These are phyloP conservation scores for Pelodiscus sinensis DNA, from an alignment of 2,113 vertebrate genomes.

Conservation along the genomic window DNA sequence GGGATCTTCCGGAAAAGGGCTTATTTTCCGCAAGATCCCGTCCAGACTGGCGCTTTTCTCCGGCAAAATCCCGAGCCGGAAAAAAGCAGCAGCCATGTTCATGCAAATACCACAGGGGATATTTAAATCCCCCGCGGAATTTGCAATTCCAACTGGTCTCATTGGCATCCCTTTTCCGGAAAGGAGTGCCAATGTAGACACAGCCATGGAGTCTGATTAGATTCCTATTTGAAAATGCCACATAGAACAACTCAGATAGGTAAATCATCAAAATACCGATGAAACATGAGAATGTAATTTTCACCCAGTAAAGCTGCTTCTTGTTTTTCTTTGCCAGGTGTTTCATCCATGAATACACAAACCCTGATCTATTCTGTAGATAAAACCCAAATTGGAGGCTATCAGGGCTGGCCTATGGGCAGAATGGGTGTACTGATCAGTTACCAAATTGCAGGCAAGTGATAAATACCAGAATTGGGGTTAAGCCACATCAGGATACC, in stretches of 20 bases:
- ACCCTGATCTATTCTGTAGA: fast-evolving
- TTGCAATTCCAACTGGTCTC: too few relatives aligned
- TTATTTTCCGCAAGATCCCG: too few relatives aligned
- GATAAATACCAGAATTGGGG: neutral
- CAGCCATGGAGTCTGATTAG: too few relatives aligned
- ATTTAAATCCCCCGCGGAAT: too few relatives aligned
- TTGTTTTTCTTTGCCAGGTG: neutral
- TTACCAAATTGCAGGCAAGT: neutral
- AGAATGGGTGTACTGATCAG: neutral
- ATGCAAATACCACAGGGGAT: too few relatives aligned
- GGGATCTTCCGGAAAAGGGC: too few relatives aligned
- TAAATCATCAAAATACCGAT: neutral
- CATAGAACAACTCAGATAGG: neutral
- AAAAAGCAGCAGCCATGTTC: too few relatives aligned
- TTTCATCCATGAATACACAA: neutral
- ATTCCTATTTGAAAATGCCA: neutral
- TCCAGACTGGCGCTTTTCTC: too few relatives aligned
- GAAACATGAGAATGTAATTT: neutral
- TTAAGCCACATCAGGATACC: neutral
- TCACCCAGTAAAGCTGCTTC: neutral
- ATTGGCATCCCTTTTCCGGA: too few relatives aligned
- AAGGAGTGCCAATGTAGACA: too few relatives aligned
- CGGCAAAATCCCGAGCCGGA: too few relatives aligned
- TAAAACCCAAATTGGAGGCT: neutral
- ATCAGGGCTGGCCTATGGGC: neutral